Evolutionary conservation across 1,140 invertebrate species (phyloP), one percentile per base, ranked within the genome.

Genomic region (Trichoplusia ni): DNA sequence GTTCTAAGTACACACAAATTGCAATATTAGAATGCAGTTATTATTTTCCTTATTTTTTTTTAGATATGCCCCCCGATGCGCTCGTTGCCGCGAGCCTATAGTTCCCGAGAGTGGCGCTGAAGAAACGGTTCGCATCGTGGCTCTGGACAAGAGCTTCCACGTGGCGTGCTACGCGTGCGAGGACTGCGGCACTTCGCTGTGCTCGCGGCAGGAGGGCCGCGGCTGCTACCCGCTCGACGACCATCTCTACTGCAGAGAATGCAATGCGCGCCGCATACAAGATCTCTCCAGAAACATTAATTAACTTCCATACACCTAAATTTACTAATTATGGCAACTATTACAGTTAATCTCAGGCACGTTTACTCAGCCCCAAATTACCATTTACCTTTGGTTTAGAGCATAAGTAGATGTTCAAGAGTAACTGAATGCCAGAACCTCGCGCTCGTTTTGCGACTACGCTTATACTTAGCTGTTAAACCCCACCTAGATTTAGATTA

Each of bases 131-230:
- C 92, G 98, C 35, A 97, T 99, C n/a, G 98, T 99, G 5, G 98
- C 98, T 0, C 92, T 99, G 31, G 98, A 99, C 89, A 94, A 96
- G 67, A 98, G 97, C 84, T 99, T 99, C 88, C 98, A 99, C 86
- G 95, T 98, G 27, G 93, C 95, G n/a, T 99, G 98, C 83, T 99
- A 99, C 82, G 97, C 97, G 80, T 99, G 98, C 86, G 98, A 99
- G 94, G 98, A 99, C 86, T 99, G 98, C 90, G 96, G 96, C 2
- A 90, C 98, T 0, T 92, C 98, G 11, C 91, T 99, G 19, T 97
- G 97, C n/a, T 98, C 97, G 0, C 96, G 98, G 82, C 95, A 97
- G n/a, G 98, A 99, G 85, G 98, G 98, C 0, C 93, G 95, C 18
- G 98, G 97, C 3, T 99, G 98, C 87, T 99, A 99, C 86, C 98